phyloP scores from a whole-genome alignment of 2,113 vertebrate species.

The Pachypanchax playfairii region DNA sequence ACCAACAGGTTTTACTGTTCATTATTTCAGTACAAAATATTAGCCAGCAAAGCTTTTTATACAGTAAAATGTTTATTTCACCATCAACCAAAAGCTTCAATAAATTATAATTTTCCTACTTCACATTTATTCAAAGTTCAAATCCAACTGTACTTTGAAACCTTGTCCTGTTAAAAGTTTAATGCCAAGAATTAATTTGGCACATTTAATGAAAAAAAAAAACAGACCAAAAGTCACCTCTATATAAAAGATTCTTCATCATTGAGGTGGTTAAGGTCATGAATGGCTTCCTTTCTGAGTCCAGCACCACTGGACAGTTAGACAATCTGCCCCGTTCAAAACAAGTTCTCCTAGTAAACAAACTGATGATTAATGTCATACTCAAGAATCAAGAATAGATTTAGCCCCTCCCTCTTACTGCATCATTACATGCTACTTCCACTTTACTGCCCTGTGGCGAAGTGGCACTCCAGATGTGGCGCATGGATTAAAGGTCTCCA shows the following conservation, averaged over 20 bases:
- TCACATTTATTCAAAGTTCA: conserved; percentile 71
- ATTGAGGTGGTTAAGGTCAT: conserved; percentile 13
- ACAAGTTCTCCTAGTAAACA: conserved; percentile 14
- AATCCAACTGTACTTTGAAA: conserved; percentile 48
- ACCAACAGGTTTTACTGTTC: background rate
- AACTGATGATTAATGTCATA: conserved; percentile 11
- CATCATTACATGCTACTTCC: conserved; percentile 19
- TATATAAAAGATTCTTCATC: conserved; percentile 14
- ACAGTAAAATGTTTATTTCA: conserved; percentile 78
- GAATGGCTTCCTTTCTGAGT: conserved; percentile 39
- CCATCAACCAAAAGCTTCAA: conserved; percentile 72
- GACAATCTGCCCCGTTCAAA: conserved; percentile 5
- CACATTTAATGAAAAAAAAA: conserved; percentile 40
- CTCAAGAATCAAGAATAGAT: conserved; percentile 9
- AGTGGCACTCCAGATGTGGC: conserved; percentile 8
- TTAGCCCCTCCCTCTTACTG: conserved; percentile 7
- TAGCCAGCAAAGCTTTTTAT: conserved; percentile 21
- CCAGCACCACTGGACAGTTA: conserved; percentile 25
- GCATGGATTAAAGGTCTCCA: conserved; percentile 36
- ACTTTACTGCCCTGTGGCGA: conserved; percentile 15
- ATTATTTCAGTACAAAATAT: too few relatives aligned
- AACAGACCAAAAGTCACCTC: conserved; percentile 23
- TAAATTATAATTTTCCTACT: conserved; percentile 75
- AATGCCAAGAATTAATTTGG: conserved; percentile 48
- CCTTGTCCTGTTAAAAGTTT: conserved; percentile 17